Base-by-base conservation (phyloP, 1,140 invertebrate species). In the Drosophila tristis region DNA sequence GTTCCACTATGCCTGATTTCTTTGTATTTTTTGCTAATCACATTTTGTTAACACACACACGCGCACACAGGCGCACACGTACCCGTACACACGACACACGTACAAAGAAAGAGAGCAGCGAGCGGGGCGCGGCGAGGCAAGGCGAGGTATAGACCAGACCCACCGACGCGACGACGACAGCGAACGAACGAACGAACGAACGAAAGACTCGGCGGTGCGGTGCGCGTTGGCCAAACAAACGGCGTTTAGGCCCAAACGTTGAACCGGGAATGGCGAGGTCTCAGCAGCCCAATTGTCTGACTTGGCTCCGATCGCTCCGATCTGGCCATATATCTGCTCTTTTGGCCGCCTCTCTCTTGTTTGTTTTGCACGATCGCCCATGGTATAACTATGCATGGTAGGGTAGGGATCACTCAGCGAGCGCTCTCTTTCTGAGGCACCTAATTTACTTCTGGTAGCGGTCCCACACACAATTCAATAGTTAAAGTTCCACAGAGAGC, bases 21-120 rank as follows among this genome's bases (percentile, higher is more conserved):
- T 89, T 89, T 87, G 84, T 87, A 90, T 87, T 87, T 87, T 89
- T 87, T 79, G 84, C 84, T 89, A 89, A 87, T 87, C 84, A 87
- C 84, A 87, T 87, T 87, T 87, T 87, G 84, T 89, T 89, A 87
- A 89, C 84, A 87, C 84, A 73, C 45, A 54, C 65, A 43, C 58
- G 54, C 60, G 57, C 25, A 39, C 29, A 51, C 70, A 59, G 31
- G 45, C 60, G 49, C 72, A 70, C 70, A 49, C 66, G 35, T 39
- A 39, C 9, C 11, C 35, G 35, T 13, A 39, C 4, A 39, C 26
- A 29, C 26, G 26, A 29, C 2, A 63, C 39, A 56, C 68, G 49
- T 45, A 57, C 58, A 61, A 45, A 11, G 26, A 50, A 25, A 49
- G 56, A 45, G 43, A 29, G 16, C 58, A 43, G 8, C 20, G 20